Percentiles rank a stretch among this genome's conserved stretches.
These are phyloP conservation scores for Spilosoma lubricipeda DNA, from an alignment of 2,888 invertebrate species.

Conservation along the genomic window DNA sequence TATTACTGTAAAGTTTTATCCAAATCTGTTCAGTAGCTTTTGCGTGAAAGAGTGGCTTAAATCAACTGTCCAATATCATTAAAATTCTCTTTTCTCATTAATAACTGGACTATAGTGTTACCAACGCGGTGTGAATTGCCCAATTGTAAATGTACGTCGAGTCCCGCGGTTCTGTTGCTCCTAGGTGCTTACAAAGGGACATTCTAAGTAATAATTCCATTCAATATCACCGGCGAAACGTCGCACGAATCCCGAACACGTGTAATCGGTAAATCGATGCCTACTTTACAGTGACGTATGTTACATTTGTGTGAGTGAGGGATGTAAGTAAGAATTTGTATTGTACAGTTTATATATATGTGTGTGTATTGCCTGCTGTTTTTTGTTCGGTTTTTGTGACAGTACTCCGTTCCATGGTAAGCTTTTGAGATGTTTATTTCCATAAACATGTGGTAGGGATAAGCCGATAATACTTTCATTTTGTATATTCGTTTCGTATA, in stretches of 20 bases:
- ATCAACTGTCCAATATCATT: not conserved
- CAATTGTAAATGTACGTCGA: conserved; percentile 30
- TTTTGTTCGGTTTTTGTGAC: not conserved
- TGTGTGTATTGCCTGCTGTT: not conserved
- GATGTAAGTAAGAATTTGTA: conserved; percentile 27
- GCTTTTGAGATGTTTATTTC: conserved; percentile 3
- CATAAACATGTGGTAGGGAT: not conserved
- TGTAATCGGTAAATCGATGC: conserved; percentile 57
- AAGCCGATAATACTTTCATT: not conserved
- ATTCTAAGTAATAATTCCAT: conserved; percentile 47
- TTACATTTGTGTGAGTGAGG: conserved; percentile 43
- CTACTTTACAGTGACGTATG: conserved; percentile 44
- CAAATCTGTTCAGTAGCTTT: too few species aligned
- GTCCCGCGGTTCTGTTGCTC: conserved; percentile 17
- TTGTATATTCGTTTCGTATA: not conserved
- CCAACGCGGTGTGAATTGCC: conserved; percentile 24
- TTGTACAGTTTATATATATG: not conserved
- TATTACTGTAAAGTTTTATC: too few species aligned
- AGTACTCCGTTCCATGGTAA: not conserved
- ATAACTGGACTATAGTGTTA: not conserved
- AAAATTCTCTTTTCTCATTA: conserved; percentile 6
- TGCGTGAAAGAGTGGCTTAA: too few species aligned
- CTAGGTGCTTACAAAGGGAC: conserved; percentile 44
- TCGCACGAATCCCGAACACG: conserved; percentile 43
- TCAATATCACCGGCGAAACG: conserved; percentile 47